phyloP scores from a whole-genome alignment of 2,888 invertebrate species.

The Neocrepidodera transversa region DNA sequence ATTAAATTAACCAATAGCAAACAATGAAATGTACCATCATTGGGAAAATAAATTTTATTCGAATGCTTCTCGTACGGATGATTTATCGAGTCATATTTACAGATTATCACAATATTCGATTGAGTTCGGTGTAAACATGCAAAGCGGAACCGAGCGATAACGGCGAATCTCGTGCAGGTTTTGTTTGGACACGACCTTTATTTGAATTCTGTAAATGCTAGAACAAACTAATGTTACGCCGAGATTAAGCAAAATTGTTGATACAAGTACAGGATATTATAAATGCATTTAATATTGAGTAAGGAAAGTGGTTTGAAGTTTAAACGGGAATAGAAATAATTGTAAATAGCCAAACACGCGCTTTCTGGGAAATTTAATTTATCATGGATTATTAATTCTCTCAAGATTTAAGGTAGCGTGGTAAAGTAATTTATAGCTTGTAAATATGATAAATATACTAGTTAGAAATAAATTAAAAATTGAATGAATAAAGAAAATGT shows the following conservation, averaged over 20 bases:
- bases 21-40: conserved; percentile 2
- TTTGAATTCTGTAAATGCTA: not conserved
- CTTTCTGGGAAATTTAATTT: too few species aligned
- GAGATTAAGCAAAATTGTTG: not conserved
- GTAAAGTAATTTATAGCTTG: too few species aligned
- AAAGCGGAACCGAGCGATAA: not conserved
- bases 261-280: not conserved
- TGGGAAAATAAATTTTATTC: conserved; percentile 4
- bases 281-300: too few species aligned
- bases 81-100: conserved; percentile 16
- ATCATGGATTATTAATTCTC: too few species aligned
- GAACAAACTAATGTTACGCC: not conserved
- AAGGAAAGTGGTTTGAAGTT: too few species aligned
- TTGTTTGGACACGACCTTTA: not conserved
- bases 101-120: conserved; percentile 16
- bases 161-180: not conserved
- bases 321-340: too few species aligned
- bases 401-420: too few species aligned
- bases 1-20: conserved; percentile 1
- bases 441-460: too few species aligned
- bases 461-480: too few species aligned
- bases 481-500: too few species aligned
- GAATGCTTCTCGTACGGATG: conserved; percentile 1
- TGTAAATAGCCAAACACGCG: too few species aligned
- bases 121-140: conserved; percentile 17